A percentile compares a stretch with the other conserved stretches of the same genome.
Evolutionary conservation across 1,140 invertebrate species (phyloP).

Genomic region (Pararge aegeria): DNA sequence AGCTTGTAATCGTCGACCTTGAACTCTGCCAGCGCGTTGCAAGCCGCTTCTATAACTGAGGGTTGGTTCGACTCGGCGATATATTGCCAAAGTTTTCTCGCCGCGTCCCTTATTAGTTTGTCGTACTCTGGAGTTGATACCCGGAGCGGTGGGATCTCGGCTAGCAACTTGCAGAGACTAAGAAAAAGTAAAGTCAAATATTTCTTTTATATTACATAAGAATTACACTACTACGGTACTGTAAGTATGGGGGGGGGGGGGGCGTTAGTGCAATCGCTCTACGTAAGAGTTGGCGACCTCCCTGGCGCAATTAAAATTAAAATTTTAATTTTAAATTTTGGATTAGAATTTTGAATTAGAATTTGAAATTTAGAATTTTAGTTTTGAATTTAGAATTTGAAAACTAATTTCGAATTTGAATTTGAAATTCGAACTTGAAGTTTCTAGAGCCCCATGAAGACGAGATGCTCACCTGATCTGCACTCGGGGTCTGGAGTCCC

Average conservation of each 20-base stretch:
- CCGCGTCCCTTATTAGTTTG: conserved; percentile 66
- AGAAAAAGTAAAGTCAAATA: neutral
- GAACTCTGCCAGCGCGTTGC: conserved; percentile 77
- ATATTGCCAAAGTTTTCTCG: conserved; percentile 78
- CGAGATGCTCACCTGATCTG: conserved; percentile 52
- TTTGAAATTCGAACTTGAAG: neutral
- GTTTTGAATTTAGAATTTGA: too few relatives aligned
- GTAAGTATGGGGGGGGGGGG: too few relatives aligned
- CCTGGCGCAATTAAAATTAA: too few relatives aligned
- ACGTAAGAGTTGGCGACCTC: too few relatives aligned
- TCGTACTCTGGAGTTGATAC: conserved; percentile 69
- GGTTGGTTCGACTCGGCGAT: conserved; percentile 45
- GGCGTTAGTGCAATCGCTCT: too few relatives aligned
- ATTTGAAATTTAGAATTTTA: too few relatives aligned
- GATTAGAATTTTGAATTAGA: too few relatives aligned
- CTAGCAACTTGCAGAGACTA: conserved; percentile 77
- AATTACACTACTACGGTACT: too few relatives aligned
- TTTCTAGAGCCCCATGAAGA: neutral
- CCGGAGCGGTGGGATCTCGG: conserved; percentile 68
- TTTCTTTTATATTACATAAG: too few relatives aligned
- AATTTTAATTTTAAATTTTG: too few relatives aligned
- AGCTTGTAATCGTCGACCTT: conserved; percentile 70
- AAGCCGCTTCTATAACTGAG: conserved; percentile 74
- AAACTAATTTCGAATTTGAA: too few relatives aligned
- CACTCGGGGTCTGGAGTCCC: conserved; percentile 67